phyloP scores from a whole-genome alignment of 2,113 vertebrate genomes.

The Cavia aperea region DNA sequence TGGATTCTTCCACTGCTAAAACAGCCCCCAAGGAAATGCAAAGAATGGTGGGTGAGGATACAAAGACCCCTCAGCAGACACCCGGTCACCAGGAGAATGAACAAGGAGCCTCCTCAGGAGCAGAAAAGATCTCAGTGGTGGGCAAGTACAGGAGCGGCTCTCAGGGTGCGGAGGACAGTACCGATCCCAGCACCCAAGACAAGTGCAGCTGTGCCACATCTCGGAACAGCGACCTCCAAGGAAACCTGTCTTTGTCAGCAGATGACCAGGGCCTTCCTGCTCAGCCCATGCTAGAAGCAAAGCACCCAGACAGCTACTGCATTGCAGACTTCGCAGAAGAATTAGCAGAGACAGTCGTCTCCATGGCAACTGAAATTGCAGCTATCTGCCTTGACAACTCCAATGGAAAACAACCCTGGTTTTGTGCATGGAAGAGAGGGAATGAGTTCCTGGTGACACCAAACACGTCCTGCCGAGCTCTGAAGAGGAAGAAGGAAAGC shows the following conservation, averaged over 20 bases:
- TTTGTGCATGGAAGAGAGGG: conserved; percentile 89
- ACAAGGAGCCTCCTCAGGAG: conserved; percentile 55
- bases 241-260: conserved; percentile 75
- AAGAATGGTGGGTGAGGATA: conserved; percentile 57
- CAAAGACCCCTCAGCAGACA: conserved; percentile 47
- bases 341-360: conserved; percentile 93
- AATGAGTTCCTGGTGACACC: conserved; percentile 82
- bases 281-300: conserved; percentile 72
- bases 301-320: conserved; percentile 80
- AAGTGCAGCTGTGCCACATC: conserved; percentile 55
- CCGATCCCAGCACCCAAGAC: conserved; percentile 61
- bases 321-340: conserved; percentile 94
- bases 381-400: conserved; percentile 97
- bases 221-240: conserved; percentile 72
- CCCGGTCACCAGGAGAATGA: conserved; percentile 61
- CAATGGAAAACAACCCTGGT: conserved; percentile 95
- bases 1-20: conserved; percentile 38
- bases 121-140: conserved; percentile 40
- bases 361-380: conserved; percentile 98
- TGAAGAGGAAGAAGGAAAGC: conserved; percentile 87
- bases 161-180: conserved; percentile 64
- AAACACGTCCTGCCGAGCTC: conserved; percentile 74
- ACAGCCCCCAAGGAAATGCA: conserved; percentile 71
- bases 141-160: conserved; percentile 46
- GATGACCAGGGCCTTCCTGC: conserved; percentile 76